A percentile compares a stretch with the other conserved stretches of the same genome.
These are phyloP conservation scores for Drosophila ficusphila DNA, from an alignment of 1,140 invertebrate species.

Conservation along the genomic window DNA sequence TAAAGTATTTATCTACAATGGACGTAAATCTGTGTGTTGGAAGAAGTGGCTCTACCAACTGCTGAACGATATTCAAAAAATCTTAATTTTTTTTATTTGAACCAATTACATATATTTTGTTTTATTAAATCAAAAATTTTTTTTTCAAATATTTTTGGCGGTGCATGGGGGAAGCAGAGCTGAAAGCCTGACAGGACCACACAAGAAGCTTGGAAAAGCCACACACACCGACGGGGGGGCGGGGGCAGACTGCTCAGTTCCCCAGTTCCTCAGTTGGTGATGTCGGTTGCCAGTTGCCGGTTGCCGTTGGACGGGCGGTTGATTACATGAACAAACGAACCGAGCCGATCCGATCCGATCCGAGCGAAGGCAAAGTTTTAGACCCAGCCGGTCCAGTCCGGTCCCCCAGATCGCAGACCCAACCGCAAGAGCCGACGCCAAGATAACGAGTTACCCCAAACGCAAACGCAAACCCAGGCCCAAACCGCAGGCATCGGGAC, in stretches of 20 bases:
- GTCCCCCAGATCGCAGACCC: slow-evolving; percentile 44
- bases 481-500: slow-evolving; percentile 16
- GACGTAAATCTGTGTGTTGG: too few relatives aligned
- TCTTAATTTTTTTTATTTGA: background rate
- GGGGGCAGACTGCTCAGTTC: slow-evolving; percentile 15
- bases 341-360: slow-evolving; percentile 39
- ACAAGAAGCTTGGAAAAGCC: slow-evolving; percentile 75
- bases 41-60: too few relatives aligned
- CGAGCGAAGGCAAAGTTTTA: slow-evolving; percentile 4
- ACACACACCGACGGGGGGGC: slow-evolving; percentile 44
- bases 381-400: slow-evolving; percentile 12
- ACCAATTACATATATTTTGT: too few relatives aligned
- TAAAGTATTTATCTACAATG: too few relatives aligned
- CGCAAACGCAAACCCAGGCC: slow-evolving; percentile 27
- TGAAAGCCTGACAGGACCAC: slow-evolving; percentile 75
- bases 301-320: slow-evolving; percentile 56
- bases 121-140: too few relatives aligned
- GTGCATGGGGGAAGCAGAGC: slow-evolving; percentile 41
- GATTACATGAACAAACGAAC: slow-evolving; percentile 78
- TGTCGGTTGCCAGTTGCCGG: slow-evolving; percentile 28
- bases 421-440: slow-evolving; percentile 79
- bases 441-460: slow-evolving; percentile 74
- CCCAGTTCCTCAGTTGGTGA: slow-evolving; percentile 20
- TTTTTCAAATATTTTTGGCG: background rate
- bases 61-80: background rate